Evolutionary conservation across 2,113 vertebrate species (phyloP).

Genomic region (Cynocephalus volans): DNA sequence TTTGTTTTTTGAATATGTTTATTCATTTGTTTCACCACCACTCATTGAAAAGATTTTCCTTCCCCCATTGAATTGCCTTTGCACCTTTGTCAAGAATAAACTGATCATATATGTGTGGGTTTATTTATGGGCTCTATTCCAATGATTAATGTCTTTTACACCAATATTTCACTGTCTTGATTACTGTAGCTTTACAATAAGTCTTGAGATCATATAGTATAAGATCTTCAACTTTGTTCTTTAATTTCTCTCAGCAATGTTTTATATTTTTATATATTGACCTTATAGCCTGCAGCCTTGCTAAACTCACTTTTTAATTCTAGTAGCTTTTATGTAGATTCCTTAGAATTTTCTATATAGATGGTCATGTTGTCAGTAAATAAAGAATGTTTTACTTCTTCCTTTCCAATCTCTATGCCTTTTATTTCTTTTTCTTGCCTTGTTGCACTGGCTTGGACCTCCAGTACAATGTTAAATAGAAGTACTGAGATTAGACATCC

Average conservation of each 20-base stretch:
- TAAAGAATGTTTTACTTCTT: no score
- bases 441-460: not conserved
- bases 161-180: not conserved
- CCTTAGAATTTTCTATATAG: not conserved
- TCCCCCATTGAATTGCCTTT: not conserved
- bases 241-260: not conserved
- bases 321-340: no score
- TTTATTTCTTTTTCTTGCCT: not conserved
- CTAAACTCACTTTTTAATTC: no score
- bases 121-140: not conserved
- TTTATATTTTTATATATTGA: not conserved
- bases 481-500: not conserved
- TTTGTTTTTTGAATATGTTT: not conserved
- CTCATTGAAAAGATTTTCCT: slow-evolving; percentile 18
- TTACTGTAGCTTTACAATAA: not conserved
- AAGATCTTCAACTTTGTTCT: not conserved
- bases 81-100: not conserved
- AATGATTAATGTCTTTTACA: not conserved
- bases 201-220: slow-evolving; percentile 3
- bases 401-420: not conserved
- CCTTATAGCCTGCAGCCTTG: not conserved
- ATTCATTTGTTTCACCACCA: not conserved
- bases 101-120: not conserved
- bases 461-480: not conserved
- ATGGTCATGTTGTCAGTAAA: no score